Evolutionary conservation across 2,113 vertebrate species (phyloP).

Genomic region (Pteronura brasiliensis): DNA sequence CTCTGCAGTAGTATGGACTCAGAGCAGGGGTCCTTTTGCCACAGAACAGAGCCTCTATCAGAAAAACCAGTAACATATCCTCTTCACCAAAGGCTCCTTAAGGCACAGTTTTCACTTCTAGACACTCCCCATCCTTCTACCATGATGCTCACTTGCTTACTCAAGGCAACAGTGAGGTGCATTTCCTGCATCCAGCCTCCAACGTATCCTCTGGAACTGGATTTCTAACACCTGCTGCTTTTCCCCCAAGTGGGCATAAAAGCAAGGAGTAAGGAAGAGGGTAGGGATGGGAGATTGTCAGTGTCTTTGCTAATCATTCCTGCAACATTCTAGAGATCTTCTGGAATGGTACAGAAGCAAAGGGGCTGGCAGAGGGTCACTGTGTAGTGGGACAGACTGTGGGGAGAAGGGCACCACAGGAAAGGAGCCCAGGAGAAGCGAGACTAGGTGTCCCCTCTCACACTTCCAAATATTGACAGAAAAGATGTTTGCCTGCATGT

Average conservation of each 20-base stretch:
- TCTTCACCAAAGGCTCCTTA: rapidly evolving
- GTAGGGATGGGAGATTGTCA: rapidly evolving
- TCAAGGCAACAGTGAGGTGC: no score
- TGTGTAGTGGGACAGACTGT: no score
- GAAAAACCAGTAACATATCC: not conserved
- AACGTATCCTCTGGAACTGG: no score
- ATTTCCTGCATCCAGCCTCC: not conserved
- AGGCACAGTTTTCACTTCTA: not conserved
- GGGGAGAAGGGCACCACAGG: no score
- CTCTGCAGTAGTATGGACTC: not conserved
- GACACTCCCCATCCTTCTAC: rapidly evolving
- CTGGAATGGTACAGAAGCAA: not conserved
- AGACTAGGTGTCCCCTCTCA: rapidly evolving
- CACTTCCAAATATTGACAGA: not conserved
- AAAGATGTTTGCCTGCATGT: not conserved
- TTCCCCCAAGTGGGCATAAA: not conserved
- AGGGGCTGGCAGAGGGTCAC: not conserved
- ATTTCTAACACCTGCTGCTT: not conserved
- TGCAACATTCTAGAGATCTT: rapidly evolving
- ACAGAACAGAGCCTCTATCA: rapidly evolving
- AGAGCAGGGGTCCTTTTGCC: not conserved
- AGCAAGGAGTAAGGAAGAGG: not conserved
- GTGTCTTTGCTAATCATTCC: not conserved
- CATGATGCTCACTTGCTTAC: not conserved
- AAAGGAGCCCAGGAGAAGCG: not conserved